Conservation (phyloP, 2,888 invertebrate species). For the Branchellion lobata region DNA sequence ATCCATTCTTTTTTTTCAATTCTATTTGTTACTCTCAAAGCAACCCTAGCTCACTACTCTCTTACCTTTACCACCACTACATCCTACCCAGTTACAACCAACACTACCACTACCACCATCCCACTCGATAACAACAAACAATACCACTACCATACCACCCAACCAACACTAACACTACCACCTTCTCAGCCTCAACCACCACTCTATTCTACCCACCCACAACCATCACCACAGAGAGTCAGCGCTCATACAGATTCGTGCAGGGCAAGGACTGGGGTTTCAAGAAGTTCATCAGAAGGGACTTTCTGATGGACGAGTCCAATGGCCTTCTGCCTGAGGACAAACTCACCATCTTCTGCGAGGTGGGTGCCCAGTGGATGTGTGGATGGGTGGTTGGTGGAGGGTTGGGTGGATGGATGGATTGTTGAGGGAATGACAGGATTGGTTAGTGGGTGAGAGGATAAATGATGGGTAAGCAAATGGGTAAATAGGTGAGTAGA, state of each 20-base stretch:
- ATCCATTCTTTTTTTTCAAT: background rate
- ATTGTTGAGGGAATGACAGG: background rate
- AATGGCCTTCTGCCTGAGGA: slow-evolving; percentile 98
- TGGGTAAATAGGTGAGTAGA: background rate
- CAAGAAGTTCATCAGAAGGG: slow-evolving; percentile 98
- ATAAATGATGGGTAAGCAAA: background rate
- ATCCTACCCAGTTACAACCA: too few relatives aligned
- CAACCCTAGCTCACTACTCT: too few relatives aligned
- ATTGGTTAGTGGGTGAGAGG: background rate
- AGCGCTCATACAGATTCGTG: slow-evolving; percentile 95
- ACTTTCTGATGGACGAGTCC: slow-evolving; percentile 96
- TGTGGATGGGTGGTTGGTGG: slow-evolving; percentile 5
- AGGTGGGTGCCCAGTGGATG: slow-evolving; percentile 66
- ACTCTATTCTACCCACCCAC: background rate
- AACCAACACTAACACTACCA: background rate
- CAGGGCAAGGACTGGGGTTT: slow-evolving; percentile 99
- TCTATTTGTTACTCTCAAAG: background rate
- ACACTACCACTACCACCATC: too few relatives aligned
- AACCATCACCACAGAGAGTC: slow-evolving; percentile 67
- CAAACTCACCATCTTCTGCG: slow-evolving; percentile 98
- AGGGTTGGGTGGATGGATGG: background rate
- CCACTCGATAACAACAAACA: background rate
- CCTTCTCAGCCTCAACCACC: background rate
- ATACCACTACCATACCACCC: background rate
- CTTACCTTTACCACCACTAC: too few relatives aligned